Evolutionary conservation across 2,888 invertebrate genomes (phyloP).

Genomic region (Agrotis puta): DNA sequence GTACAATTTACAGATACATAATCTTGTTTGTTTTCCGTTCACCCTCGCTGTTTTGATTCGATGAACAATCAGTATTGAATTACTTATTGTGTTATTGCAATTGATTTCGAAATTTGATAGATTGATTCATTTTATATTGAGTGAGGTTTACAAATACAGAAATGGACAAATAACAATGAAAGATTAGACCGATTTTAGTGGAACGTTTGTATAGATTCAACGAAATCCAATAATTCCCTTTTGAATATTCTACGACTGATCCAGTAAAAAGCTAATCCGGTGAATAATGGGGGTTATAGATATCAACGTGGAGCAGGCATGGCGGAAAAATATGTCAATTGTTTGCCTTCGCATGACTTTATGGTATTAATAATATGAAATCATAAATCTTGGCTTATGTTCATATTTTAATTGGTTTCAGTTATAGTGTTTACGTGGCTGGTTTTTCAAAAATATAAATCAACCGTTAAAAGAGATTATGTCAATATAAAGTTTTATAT

Average conservation of each 20-base stretch:
- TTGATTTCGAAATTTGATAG: constrained; percentile 47
- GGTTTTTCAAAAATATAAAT: constrained; percentile 16
- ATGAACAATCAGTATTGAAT: constrained; percentile 45
- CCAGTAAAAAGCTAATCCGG: constrained; percentile 88
- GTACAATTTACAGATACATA: constrained; percentile 43
- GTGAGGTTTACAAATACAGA: constrained; percentile 32
- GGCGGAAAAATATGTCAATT: constrained; percentile 86
- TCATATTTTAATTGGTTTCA: constrained; percentile 76
- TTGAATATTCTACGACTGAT: constrained; percentile 89
- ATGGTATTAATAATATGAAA: constrained; percentile 79
- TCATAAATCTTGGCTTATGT: constrained; percentile 77
- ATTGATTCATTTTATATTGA: constrained; percentile 37
- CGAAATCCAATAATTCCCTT: constrained; percentile 87
- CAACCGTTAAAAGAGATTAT: constrained; percentile 13
- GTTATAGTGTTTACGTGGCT: constrained; percentile 39
- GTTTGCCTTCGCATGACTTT: constrained; percentile 76
- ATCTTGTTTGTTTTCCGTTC: constrained; percentile 52
- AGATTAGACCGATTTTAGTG: constrained; percentile 70
- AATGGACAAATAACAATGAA: constrained; percentile 51
- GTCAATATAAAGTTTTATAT: background rate
- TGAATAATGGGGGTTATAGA: constrained; percentile 89
- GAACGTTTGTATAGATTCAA: constrained; percentile 76
- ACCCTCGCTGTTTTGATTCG: constrained; percentile 49
- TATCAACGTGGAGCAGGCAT: constrained; percentile 86
- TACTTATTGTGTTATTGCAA: constrained; percentile 51